Evolutionary conservation across 2,888 invertebrate species (phyloP).

Genomic region (Allophyes oxyacanthae): DNA sequence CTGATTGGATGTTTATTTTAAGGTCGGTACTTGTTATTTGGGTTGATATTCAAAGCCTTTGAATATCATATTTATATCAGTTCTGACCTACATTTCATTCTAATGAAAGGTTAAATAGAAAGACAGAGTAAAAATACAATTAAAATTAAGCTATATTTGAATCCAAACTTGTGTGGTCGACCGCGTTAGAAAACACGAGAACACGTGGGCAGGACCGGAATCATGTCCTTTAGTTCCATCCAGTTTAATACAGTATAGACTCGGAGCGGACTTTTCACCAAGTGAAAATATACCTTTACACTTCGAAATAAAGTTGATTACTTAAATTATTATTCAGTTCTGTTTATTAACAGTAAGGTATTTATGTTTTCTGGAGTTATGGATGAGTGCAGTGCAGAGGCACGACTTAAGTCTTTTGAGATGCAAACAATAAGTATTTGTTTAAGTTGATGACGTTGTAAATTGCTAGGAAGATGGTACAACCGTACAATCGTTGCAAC

Average conservation of each 20-base stretch:
- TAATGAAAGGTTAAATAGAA: too few species aligned
- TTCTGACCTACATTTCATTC: too few species aligned
- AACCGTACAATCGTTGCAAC: slow-evolving; percentile 7
- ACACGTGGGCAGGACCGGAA: slow-evolving; percentile 73
- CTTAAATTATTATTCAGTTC: not conserved
- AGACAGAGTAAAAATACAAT: too few species aligned
- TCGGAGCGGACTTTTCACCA: slow-evolving; percentile 18
- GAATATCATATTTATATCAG: too few species aligned
- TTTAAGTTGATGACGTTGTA: slow-evolving; percentile 47
- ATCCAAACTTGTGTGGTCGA: slow-evolving; percentile 53
- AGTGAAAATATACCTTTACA: slow-evolving; percentile 19
- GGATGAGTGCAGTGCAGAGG: slow-evolving; percentile 37
- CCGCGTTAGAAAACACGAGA: slow-evolving; percentile 57
- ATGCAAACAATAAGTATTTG: slow-evolving; percentile 50
- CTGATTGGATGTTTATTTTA: too few species aligned
- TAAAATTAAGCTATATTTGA: too few species aligned
- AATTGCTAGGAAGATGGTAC: slow-evolving; percentile 2
- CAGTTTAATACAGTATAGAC: slow-evolving; percentile 37
- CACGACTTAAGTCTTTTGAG: slow-evolving; percentile 46
- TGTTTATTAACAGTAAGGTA: slow-evolving; percentile 35
- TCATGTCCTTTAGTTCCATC: slow-evolving; percentile 63
- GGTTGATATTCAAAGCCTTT: too few species aligned
- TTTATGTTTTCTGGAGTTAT: slow-evolving; percentile 41
- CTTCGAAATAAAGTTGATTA: slow-evolving; percentile 19
- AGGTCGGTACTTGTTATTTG: too few species aligned